Evolutionary conservation across 2,113 vertebrate genomes (phyloP), one percentile per base, ranked within the genome.

Genomic region (Plecotus auritus): DNA sequence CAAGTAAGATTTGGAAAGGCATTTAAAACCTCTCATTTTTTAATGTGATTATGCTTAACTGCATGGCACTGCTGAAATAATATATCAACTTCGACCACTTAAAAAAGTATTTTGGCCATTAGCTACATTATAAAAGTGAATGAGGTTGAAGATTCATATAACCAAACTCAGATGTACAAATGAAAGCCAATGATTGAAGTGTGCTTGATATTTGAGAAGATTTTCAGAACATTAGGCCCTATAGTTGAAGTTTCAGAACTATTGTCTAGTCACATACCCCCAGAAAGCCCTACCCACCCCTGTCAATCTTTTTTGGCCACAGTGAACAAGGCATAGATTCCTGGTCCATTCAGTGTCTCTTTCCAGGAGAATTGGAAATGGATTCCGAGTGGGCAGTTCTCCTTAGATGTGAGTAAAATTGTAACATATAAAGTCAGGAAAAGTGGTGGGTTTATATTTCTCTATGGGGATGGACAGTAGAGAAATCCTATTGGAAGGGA

Each of bases 1-100:
- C 73, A 10, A 96, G 18, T 37, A 85, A 70, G 23, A 77, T 87
- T 91, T 90, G 4, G 47, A 94, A 98, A 93, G 61, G 10, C 45
- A 59, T 85, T 87, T 64, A 66, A 93, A 92, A 88, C 8, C 45
- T 95, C 20, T 80, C 28, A 32, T 73, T 73, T 77, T 85, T 40
- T 64, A 74, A 92, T 35, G 20, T 22, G 42, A 73, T 91, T 86
- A 42, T 85, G 26, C 30, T 67, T 51, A 90, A 88, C 18, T 78
- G 12, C 30, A 32, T 5, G 73, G 32, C 20, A 73, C 26, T 40
- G 12, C 1, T 93, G 81, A 26, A 93, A 90, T 64, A 64, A 61
- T 56, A 13, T 54, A 77, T 40, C 26, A 23, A 59, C 51, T 26
- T 81, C 22, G 8, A 77, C 23, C 59, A 14, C 72, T 90, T 69